Evolutionary conservation across 2,797 vertebrate genomes (phyloP).

Genomic region (Microctenopoma stevenorrisi): DNA sequence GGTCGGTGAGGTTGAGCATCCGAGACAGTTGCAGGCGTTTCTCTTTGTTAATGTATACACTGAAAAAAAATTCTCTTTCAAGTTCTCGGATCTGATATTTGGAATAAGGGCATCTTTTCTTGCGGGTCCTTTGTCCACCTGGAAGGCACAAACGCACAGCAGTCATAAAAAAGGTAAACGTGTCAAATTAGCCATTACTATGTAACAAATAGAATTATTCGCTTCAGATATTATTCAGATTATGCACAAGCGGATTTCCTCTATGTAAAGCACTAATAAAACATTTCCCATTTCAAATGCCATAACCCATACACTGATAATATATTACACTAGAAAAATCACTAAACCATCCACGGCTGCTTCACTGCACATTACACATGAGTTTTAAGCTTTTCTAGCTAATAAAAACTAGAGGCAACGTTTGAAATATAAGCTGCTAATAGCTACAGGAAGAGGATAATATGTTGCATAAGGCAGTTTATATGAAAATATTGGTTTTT

Average conservation of each 20-base stretch:
- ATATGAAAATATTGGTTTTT: conserved; percentile 24
- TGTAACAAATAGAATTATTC: conserved; percentile 43
- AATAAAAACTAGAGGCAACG: conserved; percentile 42
- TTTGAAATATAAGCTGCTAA: conserved; percentile 22
- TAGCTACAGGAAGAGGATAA: not conserved
- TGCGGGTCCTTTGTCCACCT: conserved; percentile 96
- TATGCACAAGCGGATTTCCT: conserved; percentile 53
- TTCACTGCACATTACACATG: conserved; percentile 42
- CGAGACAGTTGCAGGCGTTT: conserved; percentile 97
- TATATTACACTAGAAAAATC: conserved; percentile 43
- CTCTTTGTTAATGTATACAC: conserved; percentile 99
- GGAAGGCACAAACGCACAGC: conserved; percentile 56
- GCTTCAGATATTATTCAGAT: conserved; percentile 35
- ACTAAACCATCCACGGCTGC: conserved; percentile 24
- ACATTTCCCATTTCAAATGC: conserved; percentile 49
- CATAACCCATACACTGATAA: conserved; percentile 41
- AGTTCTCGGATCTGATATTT: conserved; percentile 99
- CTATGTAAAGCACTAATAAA: conserved; percentile 40
- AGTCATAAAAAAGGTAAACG: conserved; percentile 48
- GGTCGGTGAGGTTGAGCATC: conserved; percentile 99
- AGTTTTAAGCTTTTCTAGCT: conserved; percentile 62
- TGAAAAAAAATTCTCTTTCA: conserved; percentile 99
- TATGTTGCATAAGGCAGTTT: not conserved
- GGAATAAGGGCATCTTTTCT: conserved; percentile 98
- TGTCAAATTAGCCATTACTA: conserved; percentile 49